Evolutionary conservation across 2,888 invertebrate species (phyloP).

Genomic region (Drosophila recens): DNA sequence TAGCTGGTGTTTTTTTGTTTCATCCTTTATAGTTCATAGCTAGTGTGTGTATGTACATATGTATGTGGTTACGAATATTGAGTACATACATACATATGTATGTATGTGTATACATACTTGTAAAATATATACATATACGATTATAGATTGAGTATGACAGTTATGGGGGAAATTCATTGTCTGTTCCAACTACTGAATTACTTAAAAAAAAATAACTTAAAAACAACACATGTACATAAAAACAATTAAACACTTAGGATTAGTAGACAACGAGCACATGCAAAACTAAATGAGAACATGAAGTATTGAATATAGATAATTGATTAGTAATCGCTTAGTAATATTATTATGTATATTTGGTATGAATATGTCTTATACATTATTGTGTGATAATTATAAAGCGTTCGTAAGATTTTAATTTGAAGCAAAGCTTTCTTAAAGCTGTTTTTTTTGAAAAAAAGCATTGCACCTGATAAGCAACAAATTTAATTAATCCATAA

Average conservation of each 20-base stretch:
- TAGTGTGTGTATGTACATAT: conserved; percentile 26
- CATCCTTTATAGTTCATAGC: conserved; percentile 25
- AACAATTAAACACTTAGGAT: conserved; percentile 8
- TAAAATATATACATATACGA: conserved; percentile 27
- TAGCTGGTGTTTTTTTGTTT: conserved; percentile 2
- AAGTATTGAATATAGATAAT: conserved; percentile 8
- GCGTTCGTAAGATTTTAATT: conserved; percentile 70
- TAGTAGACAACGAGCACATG: conserved; percentile 35
- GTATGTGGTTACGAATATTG: conserved; percentile 6
- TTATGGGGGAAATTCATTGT: conserved; percentile 77
- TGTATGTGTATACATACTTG: conserved; percentile 21
- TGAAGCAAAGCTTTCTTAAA: conserved; percentile 67
- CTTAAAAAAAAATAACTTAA: conserved; percentile 15
- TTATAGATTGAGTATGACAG: conserved; percentile 52
- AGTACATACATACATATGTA: not conserved
- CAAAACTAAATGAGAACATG: conserved; percentile 17
- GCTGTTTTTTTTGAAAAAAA: conserved; percentile 34
- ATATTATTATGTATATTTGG: conserved; percentile 7
- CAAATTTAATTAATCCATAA: conserved; percentile 24
- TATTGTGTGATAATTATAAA: conserved; percentile 38
- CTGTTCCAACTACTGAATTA: conserved; percentile 54
- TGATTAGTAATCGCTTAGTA: conserved; percentile 3
- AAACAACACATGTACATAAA: conserved; percentile 2
- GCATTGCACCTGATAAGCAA: conserved; percentile 35
- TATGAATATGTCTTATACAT: conserved; percentile 29